Conservation (phyloP, 2,797 vertebrate species). For the Epinephelus malabaricus region DNA sequence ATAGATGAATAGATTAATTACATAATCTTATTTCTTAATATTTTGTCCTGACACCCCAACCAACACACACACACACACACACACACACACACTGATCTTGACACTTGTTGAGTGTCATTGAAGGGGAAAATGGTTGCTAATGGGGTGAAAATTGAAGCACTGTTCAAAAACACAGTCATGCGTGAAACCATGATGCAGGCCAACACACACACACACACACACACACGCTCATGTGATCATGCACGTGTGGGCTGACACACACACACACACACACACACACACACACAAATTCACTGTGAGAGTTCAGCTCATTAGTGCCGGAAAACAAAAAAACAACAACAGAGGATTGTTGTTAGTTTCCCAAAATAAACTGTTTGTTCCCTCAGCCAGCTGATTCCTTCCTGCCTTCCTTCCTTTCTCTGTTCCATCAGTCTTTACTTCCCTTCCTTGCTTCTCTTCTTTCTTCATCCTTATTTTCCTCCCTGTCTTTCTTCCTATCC, state of each 20-base stretch:
- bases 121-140: conserved; percentile 43
- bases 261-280: conserved; percentile 21
- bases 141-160: conserved; percentile 47
- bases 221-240: conserved; percentile 13
- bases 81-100: background rate
- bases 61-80: conserved; percentile 7
- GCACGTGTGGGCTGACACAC: conserved; percentile 36
- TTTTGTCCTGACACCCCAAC: conserved; percentile 31
- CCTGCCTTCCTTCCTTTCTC: background rate
- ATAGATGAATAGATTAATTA: conserved; percentile 38
- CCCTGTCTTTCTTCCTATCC: too few relatives aligned
- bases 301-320: conserved; percentile 67
- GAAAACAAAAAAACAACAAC: conserved; percentile 34
- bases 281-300: conserved; percentile 50
- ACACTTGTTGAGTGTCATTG: conserved; percentile 27
- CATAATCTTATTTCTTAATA: conserved; percentile 42
- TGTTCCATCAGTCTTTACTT: too few relatives aligned
- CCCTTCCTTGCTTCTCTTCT: too few relatives aligned
- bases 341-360: conserved; percentile 55
- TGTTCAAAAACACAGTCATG: conserved; percentile 39
- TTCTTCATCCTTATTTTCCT: too few relatives aligned
- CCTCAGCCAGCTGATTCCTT: background rate
- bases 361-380: conserved; percentile 63
- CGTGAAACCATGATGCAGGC: background rate
- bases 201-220: conserved; percentile 21